Evolutionary conservation across 2,888 invertebrate species (phyloP), one percentile per base, ranked within the genome.

Genomic region (Polydrusus tereticollis): DNA sequence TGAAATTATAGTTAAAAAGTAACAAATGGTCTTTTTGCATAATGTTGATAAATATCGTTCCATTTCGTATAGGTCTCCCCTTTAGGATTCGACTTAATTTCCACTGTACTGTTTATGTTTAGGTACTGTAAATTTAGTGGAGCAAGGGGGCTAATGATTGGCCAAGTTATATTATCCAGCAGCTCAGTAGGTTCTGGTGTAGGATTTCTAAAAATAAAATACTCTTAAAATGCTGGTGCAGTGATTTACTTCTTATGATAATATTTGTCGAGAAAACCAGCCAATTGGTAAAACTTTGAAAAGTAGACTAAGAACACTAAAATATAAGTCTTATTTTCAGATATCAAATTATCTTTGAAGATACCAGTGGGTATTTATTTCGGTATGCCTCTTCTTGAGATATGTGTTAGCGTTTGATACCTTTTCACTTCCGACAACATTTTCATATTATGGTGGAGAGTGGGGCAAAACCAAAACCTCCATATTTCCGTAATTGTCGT

Each of bases 191-290:
- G 4, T 4, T 63, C 47, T 16, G 63, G 63, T 20, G 63, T 63
- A 10, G 63, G 63, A 47, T 63, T 29, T 20, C 63, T 63, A 47
- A 47, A 63, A 63, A 23, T n/a, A 23, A 38, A 12, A n/a, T n/a
- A 38, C n/a, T 12, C 38, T 38, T 4, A 1, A 38, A 38, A 38
- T 12, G n/a, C n/a, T n/a, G 10, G 5, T 12, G n/a, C n/a, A 38
- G 7, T 7, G 10, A 33, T 38, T 38, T 38, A 38, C 12, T n/a
- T 12, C 7, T 26, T 26, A 26, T 7, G n/a, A n/a, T n/a, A n/a
- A n/a, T n/a, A n/a, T n/a, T n/a, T n/a, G n/a, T n/a, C n/a, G n/a
- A n/a, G n/a, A n/a, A n/a, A n/a, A n/a, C n/a, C n/a, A n/a, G n/a
- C n/a, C n/a, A n/a, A n/a, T n/a, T n/a, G n/a, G n/a, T n/a, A n/a